A percentile compares a stretch with the other conserved stretches of the same genome.
Evolutionary conservation across 1,140 invertebrate genomes (phyloP).

Genomic region (Aphelenchoides fujianensis): DNA sequence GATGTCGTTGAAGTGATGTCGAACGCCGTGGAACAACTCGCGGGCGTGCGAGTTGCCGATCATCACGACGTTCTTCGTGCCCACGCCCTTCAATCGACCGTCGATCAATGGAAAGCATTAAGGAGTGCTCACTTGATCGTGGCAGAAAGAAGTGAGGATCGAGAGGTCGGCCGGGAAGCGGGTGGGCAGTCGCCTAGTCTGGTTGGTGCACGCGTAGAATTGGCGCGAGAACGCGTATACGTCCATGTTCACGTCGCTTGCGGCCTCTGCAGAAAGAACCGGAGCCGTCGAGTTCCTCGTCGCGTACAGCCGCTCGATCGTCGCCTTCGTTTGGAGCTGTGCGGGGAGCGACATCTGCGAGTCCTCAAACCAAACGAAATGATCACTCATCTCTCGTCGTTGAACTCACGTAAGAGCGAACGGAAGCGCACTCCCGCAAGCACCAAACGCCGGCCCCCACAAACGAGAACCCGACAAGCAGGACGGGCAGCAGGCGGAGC

Average conservation of each 20-base stretch:
- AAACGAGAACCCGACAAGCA: background rate
- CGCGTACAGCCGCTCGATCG: background rate
- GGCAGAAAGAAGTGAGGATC: background rate
- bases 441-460: background rate
- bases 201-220: background rate
- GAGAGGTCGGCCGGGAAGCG: background rate
- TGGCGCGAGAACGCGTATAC: background rate
- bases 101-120: no score
- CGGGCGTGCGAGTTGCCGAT: background rate
- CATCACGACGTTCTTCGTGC: background rate
- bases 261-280: background rate
- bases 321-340: background rate
- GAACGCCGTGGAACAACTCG: background rate
- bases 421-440: background rate
- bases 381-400: no score
- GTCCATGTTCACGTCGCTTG: background rate
- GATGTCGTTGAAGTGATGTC: background rate
- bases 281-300: background rate
- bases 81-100: background rate
- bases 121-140: background rate
- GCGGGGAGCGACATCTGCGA: background rate
- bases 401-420: no score
- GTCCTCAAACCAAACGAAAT: background rate
- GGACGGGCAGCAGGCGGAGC: background rate
- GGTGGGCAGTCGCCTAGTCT: background rate